Evolutionary conservation across 2,888 invertebrate genomes (phyloP), one percentile per base, ranked within the genome.

Genomic region (Anoplius nigerrimus): DNA sequence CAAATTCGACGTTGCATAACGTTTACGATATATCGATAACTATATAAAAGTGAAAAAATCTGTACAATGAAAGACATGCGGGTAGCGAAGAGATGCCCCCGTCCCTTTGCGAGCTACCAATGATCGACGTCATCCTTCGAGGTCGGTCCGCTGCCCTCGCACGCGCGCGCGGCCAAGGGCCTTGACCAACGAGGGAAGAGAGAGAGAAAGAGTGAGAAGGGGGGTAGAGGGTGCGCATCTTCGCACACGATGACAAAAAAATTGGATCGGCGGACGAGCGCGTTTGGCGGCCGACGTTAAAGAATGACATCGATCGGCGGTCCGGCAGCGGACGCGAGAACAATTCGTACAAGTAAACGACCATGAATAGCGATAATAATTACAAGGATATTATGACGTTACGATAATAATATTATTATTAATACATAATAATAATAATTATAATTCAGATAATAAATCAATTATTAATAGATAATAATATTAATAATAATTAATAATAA

Each of bases 31-130:
- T 84, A 75, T 81, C 82, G 73, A 82, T 82, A 86, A 88, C 86
- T 86, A 87, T 88, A 88, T 87, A 88, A 88, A 88, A 88, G 87
- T 88, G 87, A 88, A 88, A 88, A 88, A 88, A 87, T 88, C 88
- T 88, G 88, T 88, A 88, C 88, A 88, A 87, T 88, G 88, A 88
- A 88, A 88, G 88, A 88, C 88, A 87, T 86, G 84, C 84, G 88
- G 88, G 88, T 88, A 88, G 88, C 87, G 84, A 82, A 86, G 88
- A 88, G 88, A 88, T 87, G 88, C 84, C 85, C 83, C 86, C 87
- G 85, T 86, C 86, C 87, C 81, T 81, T 83, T 83, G 74, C 83
- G 75, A 72, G 75, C 80, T 78, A 74, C 79, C 75, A 70, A 80
- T 83, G 80, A 79, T 75, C 81, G 77, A 79, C 82, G 82, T 75